Conservation (phyloP, 2,888 invertebrate genomes). For the Eustalomyia histrio region DNA sequence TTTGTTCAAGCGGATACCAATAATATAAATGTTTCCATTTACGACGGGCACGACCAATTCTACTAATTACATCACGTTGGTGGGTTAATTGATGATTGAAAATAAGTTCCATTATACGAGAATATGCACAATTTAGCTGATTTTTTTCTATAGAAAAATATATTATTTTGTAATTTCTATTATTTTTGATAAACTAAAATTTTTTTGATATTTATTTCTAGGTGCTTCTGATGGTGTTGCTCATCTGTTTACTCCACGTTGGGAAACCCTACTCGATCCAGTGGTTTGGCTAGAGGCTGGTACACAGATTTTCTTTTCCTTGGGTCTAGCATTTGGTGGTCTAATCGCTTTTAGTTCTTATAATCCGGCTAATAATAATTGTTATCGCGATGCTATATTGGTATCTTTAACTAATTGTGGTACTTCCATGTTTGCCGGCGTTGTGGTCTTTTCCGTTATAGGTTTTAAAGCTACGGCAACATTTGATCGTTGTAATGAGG, state of each 20-base stretch:
- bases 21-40: constrained; percentile 58
- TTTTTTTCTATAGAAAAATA: neutral
- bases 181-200: constrained; percentile 1
- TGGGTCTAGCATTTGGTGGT: constrained; percentile 97
- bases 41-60: constrained; percentile 56
- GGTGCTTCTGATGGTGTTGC: constrained; percentile 86
- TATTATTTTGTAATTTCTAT: constrained; percentile 5
- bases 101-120: constrained; percentile 56
- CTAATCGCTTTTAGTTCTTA: constrained; percentile 96
- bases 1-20: constrained; percentile 62
- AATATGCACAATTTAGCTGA: neutral
- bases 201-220: constrained; percentile 63
- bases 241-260: constrained; percentile 95
- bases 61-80: constrained; percentile 54
- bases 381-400: constrained; percentile 94
- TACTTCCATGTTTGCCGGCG: constrained; percentile 97
- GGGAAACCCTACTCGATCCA: constrained; percentile 94
- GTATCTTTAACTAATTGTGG: constrained; percentile 96
- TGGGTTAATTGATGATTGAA: constrained; percentile 60
- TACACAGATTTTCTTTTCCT: constrained; percentile 97
- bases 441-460: constrained; percentile 97
- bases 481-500: constrained; percentile 77
- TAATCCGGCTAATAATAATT: constrained; percentile 97
- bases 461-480: constrained; percentile 87
- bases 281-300: constrained; percentile 99